phyloP scores from a whole-genome alignment of 2,797 vertebrate species.

The Morelia viridis region DNA sequence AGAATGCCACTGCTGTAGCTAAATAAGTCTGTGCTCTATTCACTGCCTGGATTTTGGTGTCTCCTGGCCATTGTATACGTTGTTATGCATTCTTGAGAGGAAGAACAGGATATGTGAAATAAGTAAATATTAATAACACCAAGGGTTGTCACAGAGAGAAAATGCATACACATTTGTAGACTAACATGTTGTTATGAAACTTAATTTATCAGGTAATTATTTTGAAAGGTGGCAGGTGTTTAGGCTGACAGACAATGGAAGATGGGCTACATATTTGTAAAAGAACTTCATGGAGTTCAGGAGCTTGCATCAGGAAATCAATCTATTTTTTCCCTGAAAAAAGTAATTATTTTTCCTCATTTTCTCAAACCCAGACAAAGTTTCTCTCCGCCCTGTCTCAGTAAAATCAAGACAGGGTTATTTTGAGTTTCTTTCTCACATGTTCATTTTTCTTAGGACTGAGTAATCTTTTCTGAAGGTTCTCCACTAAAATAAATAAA shows the following conservation, averaged over 20 bases:
- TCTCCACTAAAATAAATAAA: background rate
- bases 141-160: background rate
- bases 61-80: background rate
- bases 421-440: background rate
- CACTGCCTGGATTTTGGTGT: background rate
- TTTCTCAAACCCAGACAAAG: background rate
- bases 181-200: background rate
- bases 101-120: background rate
- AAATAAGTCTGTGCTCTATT: background rate
- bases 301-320: background rate
- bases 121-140: background rate
- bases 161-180: background rate
- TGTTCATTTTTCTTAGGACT: background rate
- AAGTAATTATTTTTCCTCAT: background rate
- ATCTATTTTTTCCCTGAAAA: background rate
- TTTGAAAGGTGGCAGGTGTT: background rate
- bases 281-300: background rate
- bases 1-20: background rate
- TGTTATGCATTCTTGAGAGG: background rate
- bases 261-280: background rate
- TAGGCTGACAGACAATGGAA: background rate
- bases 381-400: background rate
- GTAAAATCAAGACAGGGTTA: background rate
- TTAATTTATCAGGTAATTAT: background rate
- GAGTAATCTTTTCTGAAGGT: background rate